Percentiles rank a stretch among this genome's conserved stretches.
Evolutionary conservation across 2,113 vertebrate species (phyloP).

Genomic region (Pleuronectes platessa): DNA sequence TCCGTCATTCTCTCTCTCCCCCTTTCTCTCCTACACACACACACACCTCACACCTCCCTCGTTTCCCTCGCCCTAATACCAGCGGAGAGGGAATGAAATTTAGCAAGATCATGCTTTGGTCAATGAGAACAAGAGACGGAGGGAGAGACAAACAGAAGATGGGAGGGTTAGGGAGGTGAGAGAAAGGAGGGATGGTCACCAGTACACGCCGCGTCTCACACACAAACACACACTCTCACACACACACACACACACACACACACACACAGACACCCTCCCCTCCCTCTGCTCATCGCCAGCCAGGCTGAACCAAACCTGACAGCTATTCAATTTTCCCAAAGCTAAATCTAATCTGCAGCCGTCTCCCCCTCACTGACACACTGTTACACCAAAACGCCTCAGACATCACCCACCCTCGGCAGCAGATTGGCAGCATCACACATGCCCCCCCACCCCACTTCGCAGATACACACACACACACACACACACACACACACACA

Average conservation of each 20-base stretch:
- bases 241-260: neutral
- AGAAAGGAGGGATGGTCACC: slow-evolving; percentile 49
- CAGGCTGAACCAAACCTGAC: slow-evolving; percentile 73
- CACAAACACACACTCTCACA: slow-evolving; percentile 1
- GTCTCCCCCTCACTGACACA: slow-evolving; percentile 67
- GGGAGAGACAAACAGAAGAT: slow-evolving; percentile 15
- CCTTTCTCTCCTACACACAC: neutral
- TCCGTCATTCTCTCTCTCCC: slow-evolving; percentile 9
- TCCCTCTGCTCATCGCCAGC: slow-evolving; percentile 49
- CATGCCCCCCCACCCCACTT: neutral
- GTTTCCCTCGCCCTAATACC: neutral
- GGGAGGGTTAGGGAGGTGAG: slow-evolving; percentile 38
- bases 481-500: no score
- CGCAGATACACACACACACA: neutral
- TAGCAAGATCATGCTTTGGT: slow-evolving; percentile 51
- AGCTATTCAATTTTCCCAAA: slow-evolving; percentile 80
- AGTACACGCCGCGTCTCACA: slow-evolving; percentile 36
- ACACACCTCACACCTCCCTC: slow-evolving; percentile 3
- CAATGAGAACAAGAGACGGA: slow-evolving; percentile 42
- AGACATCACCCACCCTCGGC: slow-evolving; percentile 56
- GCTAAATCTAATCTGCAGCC: slow-evolving; percentile 77
- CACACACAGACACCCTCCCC: neutral
- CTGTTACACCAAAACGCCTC: slow-evolving; percentile 65
- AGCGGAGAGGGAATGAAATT: slow-evolving; percentile 44
- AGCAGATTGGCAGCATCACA: slow-evolving; percentile 62